phyloP scores from a whole-genome alignment of 2,797 vertebrate genomes.

The Lepus oiostolus region DNA sequence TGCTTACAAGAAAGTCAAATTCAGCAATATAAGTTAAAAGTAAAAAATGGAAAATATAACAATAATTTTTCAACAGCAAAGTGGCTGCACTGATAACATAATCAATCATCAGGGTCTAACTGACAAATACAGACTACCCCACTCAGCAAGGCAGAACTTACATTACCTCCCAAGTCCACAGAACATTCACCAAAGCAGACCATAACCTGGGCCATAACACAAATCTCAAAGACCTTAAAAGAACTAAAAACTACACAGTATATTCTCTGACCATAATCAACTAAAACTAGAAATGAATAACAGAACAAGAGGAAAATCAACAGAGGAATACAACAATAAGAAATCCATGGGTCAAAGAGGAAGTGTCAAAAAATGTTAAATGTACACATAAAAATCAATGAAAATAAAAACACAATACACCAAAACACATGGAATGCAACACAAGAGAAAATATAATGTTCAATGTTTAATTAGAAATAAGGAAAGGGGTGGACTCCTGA shows the following conservation, averaged over 20 bases:
- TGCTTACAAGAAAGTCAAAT: slow-evolving; percentile 58
- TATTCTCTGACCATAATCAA: neutral
- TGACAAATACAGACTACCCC: neutral
- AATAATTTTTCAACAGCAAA: neutral
- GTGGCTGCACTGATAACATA: slow-evolving; percentile 13
- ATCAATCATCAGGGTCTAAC: neutral
- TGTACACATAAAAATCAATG: slow-evolving; percentile 50
- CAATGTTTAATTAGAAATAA: neutral
- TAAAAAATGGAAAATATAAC: neutral
- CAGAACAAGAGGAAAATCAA: slow-evolving; percentile 28
- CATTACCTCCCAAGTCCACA: neutral
- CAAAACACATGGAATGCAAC: neutral
- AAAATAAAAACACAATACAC: slow-evolving; percentile 30
- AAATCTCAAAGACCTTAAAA: slow-evolving; percentile 44
- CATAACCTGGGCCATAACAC: slow-evolving; percentile 13
- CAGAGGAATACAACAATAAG: slow-evolving; percentile 27
- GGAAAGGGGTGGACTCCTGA: too few species aligned
- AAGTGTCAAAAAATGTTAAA: slow-evolving; percentile 17
- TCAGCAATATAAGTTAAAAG: neutral
- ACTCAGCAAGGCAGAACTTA: neutral
- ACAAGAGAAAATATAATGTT: neutral
- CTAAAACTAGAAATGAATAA: slow-evolving; percentile 43
- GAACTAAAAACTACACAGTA: neutral
- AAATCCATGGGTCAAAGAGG: neutral
- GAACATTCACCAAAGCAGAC: neutral